Evolutionary conservation across 1,140 invertebrate genomes (phyloP).

Genomic region (Phymorhynchus buccinoides): DNA sequence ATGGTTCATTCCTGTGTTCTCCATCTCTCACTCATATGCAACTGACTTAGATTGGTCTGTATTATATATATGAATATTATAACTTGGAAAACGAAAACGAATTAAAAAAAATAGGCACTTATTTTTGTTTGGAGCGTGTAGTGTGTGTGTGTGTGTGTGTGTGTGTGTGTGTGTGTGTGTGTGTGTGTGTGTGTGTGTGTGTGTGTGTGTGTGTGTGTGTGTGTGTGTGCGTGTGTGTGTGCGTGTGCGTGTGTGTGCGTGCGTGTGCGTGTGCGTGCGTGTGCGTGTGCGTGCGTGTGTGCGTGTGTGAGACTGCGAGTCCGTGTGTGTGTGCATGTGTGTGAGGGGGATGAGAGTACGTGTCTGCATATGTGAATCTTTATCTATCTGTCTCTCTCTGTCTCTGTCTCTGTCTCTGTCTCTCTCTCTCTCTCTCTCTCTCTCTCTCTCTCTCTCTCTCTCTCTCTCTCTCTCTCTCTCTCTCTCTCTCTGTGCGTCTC

Average conservation of each 20-base stretch:
- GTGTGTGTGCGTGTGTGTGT: slow-evolving; percentile 12
- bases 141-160: slow-evolving; percentile 18
- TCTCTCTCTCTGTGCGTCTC: no score
- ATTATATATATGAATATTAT: slow-evolving; percentile 41
- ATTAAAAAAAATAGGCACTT: slow-evolving; percentile 45
- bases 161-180: slow-evolving; percentile 24
- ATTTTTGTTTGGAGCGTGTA: slow-evolving; percentile 1
- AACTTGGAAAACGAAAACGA: slow-evolving; percentile 17
- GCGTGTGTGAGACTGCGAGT: neutral
- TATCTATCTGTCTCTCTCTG: slow-evolving; percentile 1
- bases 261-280: neutral
- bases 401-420: slow-evolving; percentile 2
- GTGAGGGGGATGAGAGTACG: no score
- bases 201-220: slow-evolving; percentile 12
- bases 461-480: no score
- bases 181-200: slow-evolving; percentile 1
- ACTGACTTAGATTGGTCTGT: slow-evolving; percentile 45
- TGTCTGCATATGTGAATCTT: neutral
- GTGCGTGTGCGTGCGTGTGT: neutral
- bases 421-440: no score
- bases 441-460: no score
- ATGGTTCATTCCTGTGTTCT: no score
- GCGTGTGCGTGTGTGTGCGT: neutral
- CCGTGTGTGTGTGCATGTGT: neutral
- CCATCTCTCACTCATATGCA: slow-evolving; percentile 44